A percentile compares a stretch with the other conserved stretches of the same genome.
Conservation (phyloP, 2,113 vertebrate species). For the Maccullochella peelii region DNA sequence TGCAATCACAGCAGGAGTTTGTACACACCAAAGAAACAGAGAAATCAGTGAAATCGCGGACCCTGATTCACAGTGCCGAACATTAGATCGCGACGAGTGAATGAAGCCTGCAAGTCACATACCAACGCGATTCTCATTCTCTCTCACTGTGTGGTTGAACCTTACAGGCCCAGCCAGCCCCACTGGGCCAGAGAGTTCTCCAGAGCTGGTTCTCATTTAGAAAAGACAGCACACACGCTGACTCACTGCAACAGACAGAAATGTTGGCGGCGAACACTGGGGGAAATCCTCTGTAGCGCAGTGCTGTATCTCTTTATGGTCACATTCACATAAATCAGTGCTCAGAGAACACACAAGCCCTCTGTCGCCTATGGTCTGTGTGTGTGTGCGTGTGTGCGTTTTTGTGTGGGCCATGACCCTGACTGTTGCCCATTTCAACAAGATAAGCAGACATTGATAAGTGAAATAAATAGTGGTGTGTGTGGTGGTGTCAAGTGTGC, state of each 20-base stretch:
- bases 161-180: constrained; percentile 11
- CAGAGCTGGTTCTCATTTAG: constrained; percentile 51
- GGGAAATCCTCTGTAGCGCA: constrained; percentile 51
- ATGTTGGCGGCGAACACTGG: constrained; percentile 1
- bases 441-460: constrained; percentile 7
- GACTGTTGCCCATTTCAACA: background rate
- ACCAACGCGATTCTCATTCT: background rate
- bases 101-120: background rate
- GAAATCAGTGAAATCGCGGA: background rate
- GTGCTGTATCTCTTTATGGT: constrained; percentile 14
- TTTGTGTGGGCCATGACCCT: constrained; percentile 3
- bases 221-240: background rate
- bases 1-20: background rate
- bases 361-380: background rate
- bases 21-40: background rate
- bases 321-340: constrained; percentile 46
- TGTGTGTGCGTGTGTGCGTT: background rate
- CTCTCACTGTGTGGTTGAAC: constrained; percentile 5
- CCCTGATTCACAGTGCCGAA: background rate
- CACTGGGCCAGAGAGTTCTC: constrained; percentile 4
- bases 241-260: constrained; percentile 31
- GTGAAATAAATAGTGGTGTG: background rate
- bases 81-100: background rate
- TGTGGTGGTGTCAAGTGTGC: constrained; percentile 1
- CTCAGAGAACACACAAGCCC: background rate